phyloP scores from a whole-genome alignment of 92 coral and sea anemone genomes.

The Hydrozoanthus gracilis region DNA sequence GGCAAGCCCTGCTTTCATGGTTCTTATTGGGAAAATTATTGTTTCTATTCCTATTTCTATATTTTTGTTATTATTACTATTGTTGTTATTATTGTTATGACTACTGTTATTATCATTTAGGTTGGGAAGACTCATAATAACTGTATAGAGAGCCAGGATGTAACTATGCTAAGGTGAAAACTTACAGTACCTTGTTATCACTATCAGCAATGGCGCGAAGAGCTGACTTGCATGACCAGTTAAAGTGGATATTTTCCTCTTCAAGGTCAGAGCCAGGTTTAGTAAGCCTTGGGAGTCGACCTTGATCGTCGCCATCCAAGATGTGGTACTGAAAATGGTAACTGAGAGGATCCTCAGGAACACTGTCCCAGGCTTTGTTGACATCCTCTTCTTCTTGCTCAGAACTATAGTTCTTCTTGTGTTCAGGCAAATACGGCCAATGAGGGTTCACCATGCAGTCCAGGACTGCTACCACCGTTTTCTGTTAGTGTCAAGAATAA shows the following conservation, averaged over 20 bases:
- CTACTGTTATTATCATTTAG: too few species aligned
- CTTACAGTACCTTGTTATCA: constrained; percentile 72
- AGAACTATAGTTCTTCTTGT: constrained; percentile 56
- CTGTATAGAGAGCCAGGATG: too few species aligned
- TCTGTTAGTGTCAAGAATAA: constrained; percentile 41
- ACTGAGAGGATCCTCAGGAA: constrained; percentile 87
- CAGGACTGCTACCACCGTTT: constrained; percentile 86
- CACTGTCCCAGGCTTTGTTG: constrained; percentile 88
- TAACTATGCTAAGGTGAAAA: too few species aligned
- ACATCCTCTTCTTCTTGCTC: constrained; percentile 69
- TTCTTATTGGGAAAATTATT: too few species aligned
- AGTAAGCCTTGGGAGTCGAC: constrained; percentile 65
- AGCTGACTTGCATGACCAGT: constrained; percentile 82
- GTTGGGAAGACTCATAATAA: too few species aligned
- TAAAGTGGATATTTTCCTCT: constrained; percentile 55
- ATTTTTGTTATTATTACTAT: too few species aligned
- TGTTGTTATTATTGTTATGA: too few species aligned
- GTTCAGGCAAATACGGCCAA: constrained; percentile 91
- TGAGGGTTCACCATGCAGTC: constrained; percentile 88
- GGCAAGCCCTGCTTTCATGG: too few species aligned
- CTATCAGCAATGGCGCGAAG: constrained; percentile 78
- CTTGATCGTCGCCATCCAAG: constrained; percentile 80
- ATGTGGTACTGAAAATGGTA: constrained; percentile 81
- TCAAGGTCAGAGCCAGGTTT: constrained; percentile 46
- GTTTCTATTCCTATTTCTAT: too few species aligned